Percentiles rank a stretch among this genome's conserved stretches.
These are phyloP conservation scores for Cardiocondyla obscurior DNA, from an alignment of 1,140 invertebrate genomes.

Conservation along the genomic window DNA sequence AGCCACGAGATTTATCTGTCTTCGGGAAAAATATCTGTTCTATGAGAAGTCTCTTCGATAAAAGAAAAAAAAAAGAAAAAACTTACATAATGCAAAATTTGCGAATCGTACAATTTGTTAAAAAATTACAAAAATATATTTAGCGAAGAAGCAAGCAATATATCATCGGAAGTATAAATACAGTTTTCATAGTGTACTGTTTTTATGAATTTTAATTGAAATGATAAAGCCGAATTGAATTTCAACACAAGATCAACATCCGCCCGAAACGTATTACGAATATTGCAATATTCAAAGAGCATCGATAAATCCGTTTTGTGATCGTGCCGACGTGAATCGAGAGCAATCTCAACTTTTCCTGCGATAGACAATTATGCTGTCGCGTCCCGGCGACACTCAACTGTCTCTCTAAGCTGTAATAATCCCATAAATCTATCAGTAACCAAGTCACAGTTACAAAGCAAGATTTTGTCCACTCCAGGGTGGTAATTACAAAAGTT, in stretches of 20 bases:
- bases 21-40: not conserved
- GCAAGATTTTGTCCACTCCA: not conserved
- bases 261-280: not conserved
- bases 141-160: not conserved
- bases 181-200: not conserved
- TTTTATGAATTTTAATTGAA: not conserved
- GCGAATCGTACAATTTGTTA: not conserved
- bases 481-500: not conserved
- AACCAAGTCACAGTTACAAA: not conserved
- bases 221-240: not conserved
- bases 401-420: not conserved
- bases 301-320: too few species aligned
- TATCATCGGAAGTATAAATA: not conserved
- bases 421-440: not conserved
- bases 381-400: not conserved
- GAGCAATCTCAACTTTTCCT: not conserved
- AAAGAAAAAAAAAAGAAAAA: not conserved
- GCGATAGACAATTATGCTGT: not conserved
- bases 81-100: not conserved
- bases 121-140: not conserved
- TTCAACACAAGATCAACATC: not conserved
- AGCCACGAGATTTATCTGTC: not conserved
- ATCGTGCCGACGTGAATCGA: too few species aligned
- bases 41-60: not conserved
- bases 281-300: too few species aligned